A percentile compares a stretch with the other conserved stretches of the same genome.
Evolutionary conservation across 2,888 invertebrate species (phyloP).

Genomic region (Athripsodes cinereus): DNA sequence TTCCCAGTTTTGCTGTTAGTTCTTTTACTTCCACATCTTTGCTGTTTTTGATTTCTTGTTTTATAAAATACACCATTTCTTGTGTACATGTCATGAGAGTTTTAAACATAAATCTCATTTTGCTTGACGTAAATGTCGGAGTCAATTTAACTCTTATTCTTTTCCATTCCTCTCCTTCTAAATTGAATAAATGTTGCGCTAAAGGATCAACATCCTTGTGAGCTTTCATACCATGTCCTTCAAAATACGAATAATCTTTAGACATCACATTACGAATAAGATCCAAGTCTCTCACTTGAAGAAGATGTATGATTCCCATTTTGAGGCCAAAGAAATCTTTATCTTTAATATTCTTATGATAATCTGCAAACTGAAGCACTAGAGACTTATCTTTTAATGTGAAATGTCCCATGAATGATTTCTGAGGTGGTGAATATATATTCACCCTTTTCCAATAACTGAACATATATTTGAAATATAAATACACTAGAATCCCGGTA

Average conservation of each 20-base stretch:
- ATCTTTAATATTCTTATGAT: slow-evolving; percentile 2
- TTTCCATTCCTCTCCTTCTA: slow-evolving; percentile 33
- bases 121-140: slow-evolving; percentile 30
- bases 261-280: slow-evolving; percentile 14
- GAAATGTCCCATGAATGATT: background rate
- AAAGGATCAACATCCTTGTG: slow-evolving; percentile 13
- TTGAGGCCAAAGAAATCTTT: background rate
- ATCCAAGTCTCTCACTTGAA: slow-evolving; percentile 15
- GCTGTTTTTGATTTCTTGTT: background rate
- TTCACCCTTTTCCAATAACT: slow-evolving; percentile 4
- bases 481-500: background rate
- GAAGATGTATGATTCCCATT: background rate
- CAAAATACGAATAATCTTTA: slow-evolving; percentile 15
- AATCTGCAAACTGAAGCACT: background rate
- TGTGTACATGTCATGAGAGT: slow-evolving; percentile 28
- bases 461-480: background rate
- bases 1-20: background rate
- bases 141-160: slow-evolving; percentile 32
- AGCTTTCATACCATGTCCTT: slow-evolving; percentile 16
- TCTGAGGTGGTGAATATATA: background rate
- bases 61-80: slow-evolving; percentile 12
- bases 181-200: slow-evolving; percentile 11
- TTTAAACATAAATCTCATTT: slow-evolving; percentile 31
- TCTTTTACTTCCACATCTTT: background rate
- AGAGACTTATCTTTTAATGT: background rate